Percentiles rank a stretch among this genome's conserved stretches.
phyloP scores from a whole-genome alignment of 1,140 invertebrate genomes.

The Cepaea nemoralis region DNA sequence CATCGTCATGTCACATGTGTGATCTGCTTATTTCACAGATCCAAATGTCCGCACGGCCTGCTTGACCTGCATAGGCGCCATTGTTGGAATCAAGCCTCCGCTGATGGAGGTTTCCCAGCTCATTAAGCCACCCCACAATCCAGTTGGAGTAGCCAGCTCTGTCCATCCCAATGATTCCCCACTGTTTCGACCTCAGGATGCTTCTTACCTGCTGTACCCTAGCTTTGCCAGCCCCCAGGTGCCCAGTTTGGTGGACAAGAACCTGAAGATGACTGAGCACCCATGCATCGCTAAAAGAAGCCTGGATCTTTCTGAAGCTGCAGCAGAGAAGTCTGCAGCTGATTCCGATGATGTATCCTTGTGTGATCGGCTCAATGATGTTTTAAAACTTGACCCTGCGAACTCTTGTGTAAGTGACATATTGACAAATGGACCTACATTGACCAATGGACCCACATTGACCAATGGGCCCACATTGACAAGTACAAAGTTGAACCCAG shows the following conservation, averaged over 20 bases:
- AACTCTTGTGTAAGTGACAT: too few species aligned
- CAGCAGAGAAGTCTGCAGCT: not conserved
- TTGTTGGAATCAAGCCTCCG: slow-evolving; percentile 79
- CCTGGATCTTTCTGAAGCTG: not conserved
- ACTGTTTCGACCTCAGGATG: slow-evolving; percentile 27
- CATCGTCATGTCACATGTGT: too few species aligned
- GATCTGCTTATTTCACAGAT: too few species aligned
- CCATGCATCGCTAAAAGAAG: not conserved
- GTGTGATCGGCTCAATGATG: not conserved
- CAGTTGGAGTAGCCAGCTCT: slow-evolving; percentile 42
- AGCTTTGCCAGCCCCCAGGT: slow-evolving; percentile 26
- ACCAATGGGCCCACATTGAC: not conserved
- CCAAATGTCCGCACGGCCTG: slow-evolving; percentile 82
- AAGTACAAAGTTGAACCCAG: not conserved
- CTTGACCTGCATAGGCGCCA: slow-evolving; percentile 82
- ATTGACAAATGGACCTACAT: too few species aligned
- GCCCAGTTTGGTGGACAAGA: not conserved
- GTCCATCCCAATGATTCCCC: slow-evolving; percentile 29
- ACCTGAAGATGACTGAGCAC: not conserved
- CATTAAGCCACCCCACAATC: slow-evolving; percentile 57
- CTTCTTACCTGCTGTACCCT: slow-evolving; percentile 30
- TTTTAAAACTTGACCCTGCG: not conserved
- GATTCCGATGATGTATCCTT: not conserved
- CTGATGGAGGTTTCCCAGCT: slow-evolving; percentile 74
- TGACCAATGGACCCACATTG: not conserved